Evolutionary conservation across 2,113 vertebrate species (phyloP), one percentile per base, ranked within the genome.

Genomic region (Myocastor coypus): DNA sequence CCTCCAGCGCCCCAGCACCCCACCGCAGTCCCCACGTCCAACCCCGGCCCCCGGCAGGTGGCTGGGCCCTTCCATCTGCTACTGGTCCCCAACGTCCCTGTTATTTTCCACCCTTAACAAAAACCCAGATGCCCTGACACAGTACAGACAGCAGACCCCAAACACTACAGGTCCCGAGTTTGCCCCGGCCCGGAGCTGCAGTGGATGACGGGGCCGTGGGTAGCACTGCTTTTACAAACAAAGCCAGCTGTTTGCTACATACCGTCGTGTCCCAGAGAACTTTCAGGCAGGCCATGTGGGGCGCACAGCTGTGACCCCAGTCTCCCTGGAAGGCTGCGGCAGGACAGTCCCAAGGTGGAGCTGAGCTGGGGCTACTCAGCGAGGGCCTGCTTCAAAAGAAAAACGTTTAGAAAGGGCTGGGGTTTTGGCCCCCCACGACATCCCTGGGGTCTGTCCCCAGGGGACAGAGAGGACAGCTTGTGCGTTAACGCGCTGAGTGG

Each of bases 251-350:
- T 34, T n/a, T 17, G 0, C 17, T 3, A 3, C 20, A 7, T 20
- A 9, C 34, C 3, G 3, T 20, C 8, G 1, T 7, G 34, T n/a
- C 2, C 17, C 68, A n/a, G 34, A 20, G 6, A 69, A 17, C n/a
- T 37, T 37, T 14, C n/a, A 3, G 7, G 19, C 7, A 1, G n/a
- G 4, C 55, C 16, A 3, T 10, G n/a, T 9, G 32, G 32, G 8
- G 34, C 19, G 12, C n/a, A 24, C 3, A 9, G 20, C 69, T 5
- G 20, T 2, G n/a, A 71, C 1, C 37, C 68, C 19, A 7, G 7
- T 22, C 9, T n/a, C 0, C 34, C 19, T 37, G 7, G 19, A n/a
- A 71, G n/a, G 69, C 69, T 71, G 69, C 22, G n/a, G n/a, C 68
- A 22, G 69, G 69, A 37, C 3, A n/a, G 20, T 71, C 9, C 0